Evolutionary conservation across 1,140 invertebrate genomes (phyloP).

Genomic region (Babylonia areolata): DNA sequence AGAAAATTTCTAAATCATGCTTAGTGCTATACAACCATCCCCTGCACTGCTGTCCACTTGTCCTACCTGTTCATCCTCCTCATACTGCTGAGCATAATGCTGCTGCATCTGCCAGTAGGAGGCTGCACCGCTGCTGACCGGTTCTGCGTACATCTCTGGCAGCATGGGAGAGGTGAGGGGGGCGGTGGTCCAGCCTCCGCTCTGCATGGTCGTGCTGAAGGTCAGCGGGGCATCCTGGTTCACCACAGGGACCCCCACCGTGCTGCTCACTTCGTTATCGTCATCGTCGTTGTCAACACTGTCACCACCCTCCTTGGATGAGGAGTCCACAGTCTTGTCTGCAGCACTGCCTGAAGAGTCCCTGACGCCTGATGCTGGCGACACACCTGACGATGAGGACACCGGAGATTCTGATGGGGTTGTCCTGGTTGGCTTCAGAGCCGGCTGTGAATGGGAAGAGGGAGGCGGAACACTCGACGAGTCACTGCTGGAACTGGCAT

Average conservation of each 20-base stretch:
- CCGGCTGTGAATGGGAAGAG: neutral
- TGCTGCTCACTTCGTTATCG: neutral
- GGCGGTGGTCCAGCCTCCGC: neutral
- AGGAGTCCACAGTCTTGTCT: neutral
- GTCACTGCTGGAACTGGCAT: neutral
- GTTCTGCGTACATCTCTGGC: constrained; percentile 29
- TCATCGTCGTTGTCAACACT: constrained; percentile 15
- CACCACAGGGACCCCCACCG: constrained; percentile 25
- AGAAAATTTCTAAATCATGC: too few species aligned
- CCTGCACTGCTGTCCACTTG: too few species aligned
- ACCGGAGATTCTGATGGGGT: neutral
- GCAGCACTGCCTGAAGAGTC: neutral
- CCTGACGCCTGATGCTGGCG: neutral
- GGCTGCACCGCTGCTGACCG: neutral
- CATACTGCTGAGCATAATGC: constrained; percentile 4
- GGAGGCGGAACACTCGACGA: neutral
- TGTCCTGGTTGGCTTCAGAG: neutral
- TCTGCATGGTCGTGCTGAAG: constrained; percentile 34
- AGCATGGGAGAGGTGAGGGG: constrained; percentile 11
- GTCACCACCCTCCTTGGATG: neutral
- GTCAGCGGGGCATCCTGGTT: constrained; percentile 40
- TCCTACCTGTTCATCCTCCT: neutral
- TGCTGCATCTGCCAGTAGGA: constrained; percentile 27
- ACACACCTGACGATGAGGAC: neutral
- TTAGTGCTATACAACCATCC: too few species aligned